Conservation (phyloP, 2,113 vertebrate genomes). For the Bettongia penicillata region DNA sequence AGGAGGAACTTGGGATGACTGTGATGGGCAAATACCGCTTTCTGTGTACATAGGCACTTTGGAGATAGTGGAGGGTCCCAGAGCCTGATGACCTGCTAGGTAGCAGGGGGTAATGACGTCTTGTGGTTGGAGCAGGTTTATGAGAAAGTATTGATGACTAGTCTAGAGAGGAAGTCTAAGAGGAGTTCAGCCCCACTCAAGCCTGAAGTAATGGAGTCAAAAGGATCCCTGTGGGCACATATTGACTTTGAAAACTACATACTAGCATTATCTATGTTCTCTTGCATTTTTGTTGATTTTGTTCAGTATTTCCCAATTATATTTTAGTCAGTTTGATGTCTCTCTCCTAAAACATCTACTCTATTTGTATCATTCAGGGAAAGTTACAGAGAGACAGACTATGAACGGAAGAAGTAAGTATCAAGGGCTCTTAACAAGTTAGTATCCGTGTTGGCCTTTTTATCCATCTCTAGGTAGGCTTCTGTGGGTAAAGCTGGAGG, state of each 20-base stretch:
- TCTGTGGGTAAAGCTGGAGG: not conserved
- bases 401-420: not conserved
- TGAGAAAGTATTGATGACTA: no score
- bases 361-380: not conserved
- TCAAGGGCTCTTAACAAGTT: not conserved
- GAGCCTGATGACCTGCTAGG: no score
- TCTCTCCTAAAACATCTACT: not conserved
- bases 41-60: no score
- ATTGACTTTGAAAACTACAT: not conserved
- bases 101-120: no score
- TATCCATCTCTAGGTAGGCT: not conserved
- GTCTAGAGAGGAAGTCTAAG: no score
- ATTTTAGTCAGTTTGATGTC: not conserved
- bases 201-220: not conserved
- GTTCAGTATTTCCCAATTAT: not conserved
- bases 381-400: not conserved
- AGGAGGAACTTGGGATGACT: no score
- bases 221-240: not conserved
- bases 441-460: not conserved
- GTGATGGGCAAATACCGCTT: no score
- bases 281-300: not conserved
- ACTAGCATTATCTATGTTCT: not conserved
- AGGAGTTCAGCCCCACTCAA: no score
- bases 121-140: no score
- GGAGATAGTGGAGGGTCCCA: no score